These are phyloP conservation scores for Panonychus citri DNA, from an alignment of 1,140 invertebrate genomes.

Conservation along the genomic window DNA sequence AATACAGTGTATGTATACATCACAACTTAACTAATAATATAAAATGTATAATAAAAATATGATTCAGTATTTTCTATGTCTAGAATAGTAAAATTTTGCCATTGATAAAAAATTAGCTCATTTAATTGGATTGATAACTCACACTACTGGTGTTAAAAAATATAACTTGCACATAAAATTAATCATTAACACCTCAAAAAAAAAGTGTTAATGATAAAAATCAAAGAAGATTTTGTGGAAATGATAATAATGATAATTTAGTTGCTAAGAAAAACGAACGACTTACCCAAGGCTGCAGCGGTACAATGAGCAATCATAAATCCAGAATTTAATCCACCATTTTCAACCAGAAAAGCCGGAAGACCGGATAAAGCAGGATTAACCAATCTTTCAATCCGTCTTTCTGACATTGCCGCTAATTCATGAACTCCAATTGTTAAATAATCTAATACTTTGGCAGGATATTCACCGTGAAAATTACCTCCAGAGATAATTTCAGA, in stretches of 20 bases:
- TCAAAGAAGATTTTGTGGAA: not conserved
- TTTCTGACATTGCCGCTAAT: constrained; percentile 43
- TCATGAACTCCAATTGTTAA: constrained; percentile 48
- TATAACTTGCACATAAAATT: too few relatives aligned
- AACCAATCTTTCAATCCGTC: constrained; percentile 40
- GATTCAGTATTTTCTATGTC: too few relatives aligned
- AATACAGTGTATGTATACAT: too few relatives aligned
- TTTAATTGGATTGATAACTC: too few relatives aligned
- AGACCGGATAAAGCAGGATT: constrained; percentile 42
- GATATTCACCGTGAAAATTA: constrained; percentile 48
- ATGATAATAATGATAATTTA: not conserved
- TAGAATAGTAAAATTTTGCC: too few relatives aligned
- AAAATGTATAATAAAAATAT: too few relatives aligned
- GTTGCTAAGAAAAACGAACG: not conserved
- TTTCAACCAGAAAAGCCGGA: constrained; percentile 41
- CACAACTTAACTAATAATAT: too few relatives aligned
- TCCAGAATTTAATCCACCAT: constrained; percentile 47
- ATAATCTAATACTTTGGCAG: constrained; percentile 46
- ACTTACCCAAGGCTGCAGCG: constrained; percentile 38
- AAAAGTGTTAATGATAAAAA: not conserved
- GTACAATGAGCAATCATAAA: constrained; percentile 54
- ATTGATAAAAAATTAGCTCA: too few relatives aligned
- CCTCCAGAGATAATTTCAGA: constrained; percentile 45
- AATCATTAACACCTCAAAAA: too few relatives aligned
- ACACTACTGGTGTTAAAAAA: too few relatives aligned